These are phyloP conservation scores for Augiades crinisus DNA, from an alignment of 2,888 invertebrate species.

Conservation along the genomic window DNA sequence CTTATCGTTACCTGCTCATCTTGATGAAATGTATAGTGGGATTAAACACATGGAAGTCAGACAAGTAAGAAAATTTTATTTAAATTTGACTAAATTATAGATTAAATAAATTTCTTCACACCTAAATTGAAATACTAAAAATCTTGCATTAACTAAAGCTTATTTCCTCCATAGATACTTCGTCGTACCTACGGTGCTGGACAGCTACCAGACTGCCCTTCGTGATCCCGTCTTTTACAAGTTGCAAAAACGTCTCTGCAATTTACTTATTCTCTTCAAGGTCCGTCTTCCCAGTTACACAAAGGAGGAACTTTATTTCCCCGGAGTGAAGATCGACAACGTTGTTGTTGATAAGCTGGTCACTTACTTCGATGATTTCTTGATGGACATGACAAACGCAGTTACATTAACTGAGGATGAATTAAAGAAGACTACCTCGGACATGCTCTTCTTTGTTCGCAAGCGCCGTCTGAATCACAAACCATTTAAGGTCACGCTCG, in stretches of 20 bases:
- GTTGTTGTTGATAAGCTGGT: conserved; percentile 83
- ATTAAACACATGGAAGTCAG: conserved; percentile 51
- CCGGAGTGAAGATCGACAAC: conserved; percentile 83
- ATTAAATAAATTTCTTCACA: not conserved
- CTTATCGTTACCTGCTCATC: conserved; percentile 81
- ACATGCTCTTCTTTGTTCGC: conserved; percentile 76
- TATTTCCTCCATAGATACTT: conserved; percentile 60
- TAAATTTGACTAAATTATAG: not conserved
- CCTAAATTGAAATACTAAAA: no score
- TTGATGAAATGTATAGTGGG: conserved; percentile 75
- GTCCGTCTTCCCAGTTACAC: conserved; percentile 81
- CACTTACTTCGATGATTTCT: conserved; percentile 86
- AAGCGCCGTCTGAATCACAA: conserved; percentile 84
- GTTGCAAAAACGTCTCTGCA: conserved; percentile 82
- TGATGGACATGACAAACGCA: conserved; percentile 83
- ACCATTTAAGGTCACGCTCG: conserved; percentile 80
- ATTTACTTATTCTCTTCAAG: conserved; percentile 82
- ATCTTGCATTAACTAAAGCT: not conserved
- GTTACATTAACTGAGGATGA: conserved; percentile 72
- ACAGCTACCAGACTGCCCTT: conserved; percentile 83
- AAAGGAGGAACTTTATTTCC: conserved; percentile 81
- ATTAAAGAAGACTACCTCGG: conserved; percentile 65
- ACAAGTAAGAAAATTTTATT: conserved; percentile 61
- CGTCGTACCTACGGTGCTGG: conserved; percentile 79
- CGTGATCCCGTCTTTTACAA: conserved; percentile 89